Conservation (phyloP, 2,797 vertebrate species). For the Sebastiscus tertius region DNA sequence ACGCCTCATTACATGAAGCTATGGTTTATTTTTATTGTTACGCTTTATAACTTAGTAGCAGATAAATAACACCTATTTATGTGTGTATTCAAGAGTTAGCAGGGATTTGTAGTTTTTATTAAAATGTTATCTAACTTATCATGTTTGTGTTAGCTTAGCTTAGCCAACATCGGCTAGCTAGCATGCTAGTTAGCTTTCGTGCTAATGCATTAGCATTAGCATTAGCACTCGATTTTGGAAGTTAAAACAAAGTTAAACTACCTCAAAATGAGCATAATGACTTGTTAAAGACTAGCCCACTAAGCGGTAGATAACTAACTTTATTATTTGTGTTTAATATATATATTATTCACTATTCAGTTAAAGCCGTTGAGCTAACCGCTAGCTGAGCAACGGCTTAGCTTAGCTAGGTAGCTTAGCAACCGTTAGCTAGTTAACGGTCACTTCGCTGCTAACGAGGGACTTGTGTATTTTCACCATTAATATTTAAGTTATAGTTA, state of each 20-base stretch:
- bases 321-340: background rate
- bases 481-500: background rate
- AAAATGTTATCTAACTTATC: slow-evolving; percentile 13
- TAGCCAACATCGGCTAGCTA: slow-evolving; percentile 49
- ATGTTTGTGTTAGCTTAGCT: slow-evolving; percentile 60
- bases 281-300: rapidly evolving
- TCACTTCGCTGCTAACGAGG: slow-evolving; percentile 30
- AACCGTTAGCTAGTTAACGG: slow-evolving; percentile 63
- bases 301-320: rapidly evolving
- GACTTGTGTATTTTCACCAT: background rate
- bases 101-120: background rate
- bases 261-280: rapidly evolving
- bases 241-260: slow-evolving; percentile 16
- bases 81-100: background rate
- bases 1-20: slow-evolving; percentile 32
- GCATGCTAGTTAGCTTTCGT: slow-evolving; percentile 50
- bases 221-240: slow-evolving; percentile 24
- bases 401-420: slow-evolving; percentile 36
- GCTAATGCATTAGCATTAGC: slow-evolving; percentile 54
- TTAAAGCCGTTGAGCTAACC: background rate
- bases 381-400: slow-evolving; percentile 6
- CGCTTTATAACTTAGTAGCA: background rate
- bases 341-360: background rate
- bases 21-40: background rate
- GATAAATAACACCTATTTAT: background rate